Conservation (phyloP, 2,113 vertebrate genomes). For the Cynoglossus semilaevis region DNA sequence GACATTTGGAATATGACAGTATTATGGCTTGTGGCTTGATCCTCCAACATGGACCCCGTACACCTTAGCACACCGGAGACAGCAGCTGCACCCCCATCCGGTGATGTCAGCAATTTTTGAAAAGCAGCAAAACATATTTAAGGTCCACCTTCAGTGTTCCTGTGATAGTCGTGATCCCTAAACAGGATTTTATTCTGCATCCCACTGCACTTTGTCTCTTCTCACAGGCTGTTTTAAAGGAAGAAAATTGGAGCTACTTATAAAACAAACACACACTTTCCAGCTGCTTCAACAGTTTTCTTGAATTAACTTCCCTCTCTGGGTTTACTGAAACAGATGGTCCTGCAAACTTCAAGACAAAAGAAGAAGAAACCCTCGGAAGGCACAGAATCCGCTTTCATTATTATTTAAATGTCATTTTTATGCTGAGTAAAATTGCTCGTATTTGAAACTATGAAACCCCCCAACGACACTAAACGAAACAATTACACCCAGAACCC, state of each 20-base stretch:
- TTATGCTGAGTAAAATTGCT: conserved; percentile 15
- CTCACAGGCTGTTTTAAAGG: conserved; percentile 24
- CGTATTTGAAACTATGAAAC: neutral
- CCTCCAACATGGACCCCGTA: no score
- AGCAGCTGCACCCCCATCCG: conserved; percentile 20
- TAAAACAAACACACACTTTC: conserved; percentile 17
- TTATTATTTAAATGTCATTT: conserved; percentile 36
- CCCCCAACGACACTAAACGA: conserved; percentile 12
- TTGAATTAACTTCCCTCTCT: conserved; percentile 2
- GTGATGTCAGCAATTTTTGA: conserved; percentile 46
- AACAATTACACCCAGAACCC: conserved; percentile 16
- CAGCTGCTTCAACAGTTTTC: neutral
- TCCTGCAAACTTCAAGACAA: conserved; percentile 48
- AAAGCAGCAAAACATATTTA: conserved; percentile 36
- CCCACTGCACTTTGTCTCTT: conserved; percentile 30
- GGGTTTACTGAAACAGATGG: conserved; percentile 49
- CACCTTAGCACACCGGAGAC: conserved; percentile 24
- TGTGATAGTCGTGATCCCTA: conserved; percentile 30
- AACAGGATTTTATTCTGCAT: conserved; percentile 42
- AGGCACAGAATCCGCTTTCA: conserved; percentile 22
- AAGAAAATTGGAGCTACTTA: conserved; percentile 23
- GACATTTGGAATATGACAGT: no score
- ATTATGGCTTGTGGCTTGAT: no score
- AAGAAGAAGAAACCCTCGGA: conserved; percentile 12
- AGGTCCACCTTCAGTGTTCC: conserved; percentile 35